Base-by-base conservation (phyloP, 1,140 invertebrate species). In the Ectropis grisescens region DNA sequence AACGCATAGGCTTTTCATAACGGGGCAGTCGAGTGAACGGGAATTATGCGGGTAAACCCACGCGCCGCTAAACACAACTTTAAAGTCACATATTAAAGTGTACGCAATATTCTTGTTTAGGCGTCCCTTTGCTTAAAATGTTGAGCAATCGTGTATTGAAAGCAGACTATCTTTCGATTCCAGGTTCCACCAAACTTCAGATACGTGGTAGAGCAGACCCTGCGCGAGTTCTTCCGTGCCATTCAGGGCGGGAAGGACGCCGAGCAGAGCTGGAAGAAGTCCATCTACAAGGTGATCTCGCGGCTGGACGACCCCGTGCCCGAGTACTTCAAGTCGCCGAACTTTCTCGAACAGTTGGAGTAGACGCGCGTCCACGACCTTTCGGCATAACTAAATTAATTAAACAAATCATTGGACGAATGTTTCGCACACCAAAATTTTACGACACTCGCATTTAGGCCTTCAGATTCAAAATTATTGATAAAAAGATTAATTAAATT, bases 181-280 rank as follows among this genome's bases (percentile, higher is more conserved):
- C 86, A 99, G 98, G 96, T 98, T 53, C 98, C 98, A 30, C 90
- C 93, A 50, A 95, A 95, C 85, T 99, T 99, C 85, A 90, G 95
- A 72, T 92, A 91, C 74, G 97, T 99, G 19, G 93, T 99, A 19
- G 95, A 99, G 82, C 93, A 97, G 74, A 99, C 98, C 28, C 85
- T 99, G 38, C 89, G 94, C 40, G 98, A 99, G 84, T 99, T 99
- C 87, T 99, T 96, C 91, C 94, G 95, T 78, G 94, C 98, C 39
- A 95, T 99, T 58, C 91, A 96, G 74, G 88, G 91, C 58, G 95
- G 94, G 41, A 97, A 98, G 82, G 98, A 99, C 84, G 82, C 90
- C 13, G 98, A 99, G 82, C 97, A 98, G 69, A 98, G 96, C 44
- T 99, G 98, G 98, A 99, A 99, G 86, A 99, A 99, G 82, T 92